Conservation (phyloP, 2,797 vertebrate genomes). For the Sylvia borin region DNA sequence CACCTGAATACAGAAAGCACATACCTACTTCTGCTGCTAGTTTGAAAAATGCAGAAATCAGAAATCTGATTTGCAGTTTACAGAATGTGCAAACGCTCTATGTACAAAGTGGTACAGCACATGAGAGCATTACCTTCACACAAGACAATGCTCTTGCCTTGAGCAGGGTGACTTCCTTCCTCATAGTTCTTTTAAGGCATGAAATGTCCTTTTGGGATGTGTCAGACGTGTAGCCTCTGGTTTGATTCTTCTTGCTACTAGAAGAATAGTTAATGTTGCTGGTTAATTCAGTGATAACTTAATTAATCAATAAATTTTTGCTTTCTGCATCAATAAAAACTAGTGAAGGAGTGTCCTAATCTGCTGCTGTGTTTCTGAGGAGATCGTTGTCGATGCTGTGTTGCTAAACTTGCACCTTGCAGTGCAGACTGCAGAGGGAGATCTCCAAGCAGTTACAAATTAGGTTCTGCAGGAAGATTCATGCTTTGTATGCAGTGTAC, state of each 20-base stretch:
- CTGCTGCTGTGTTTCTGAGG: neutral
- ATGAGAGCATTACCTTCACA: neutral
- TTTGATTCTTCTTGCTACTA: neutral
- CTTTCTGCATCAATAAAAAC: neutral
- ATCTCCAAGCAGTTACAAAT: neutral
- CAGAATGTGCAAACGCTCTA: neutral
- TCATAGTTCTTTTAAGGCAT: neutral
- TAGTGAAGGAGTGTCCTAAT: neutral
- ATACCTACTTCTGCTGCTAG: neutral
- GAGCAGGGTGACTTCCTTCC: neutral
- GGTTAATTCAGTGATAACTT: neutral
- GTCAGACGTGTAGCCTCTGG: neutral
- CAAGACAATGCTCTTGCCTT: neutral
- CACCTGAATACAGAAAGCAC: neutral
- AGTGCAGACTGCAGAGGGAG: neutral
- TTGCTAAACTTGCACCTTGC: neutral
- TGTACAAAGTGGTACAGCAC: neutral
- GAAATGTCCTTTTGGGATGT: neutral
- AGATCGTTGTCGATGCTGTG: neutral
- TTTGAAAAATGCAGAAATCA: neutral
- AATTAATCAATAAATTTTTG: neutral
- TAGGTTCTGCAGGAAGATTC: neutral
- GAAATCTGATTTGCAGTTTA: neutral
- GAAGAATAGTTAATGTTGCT: neutral
- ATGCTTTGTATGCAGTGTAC: neutral